phyloP scores from a whole-genome alignment of 1,140 invertebrate genomes.

The Cyclina sinensis region DNA sequence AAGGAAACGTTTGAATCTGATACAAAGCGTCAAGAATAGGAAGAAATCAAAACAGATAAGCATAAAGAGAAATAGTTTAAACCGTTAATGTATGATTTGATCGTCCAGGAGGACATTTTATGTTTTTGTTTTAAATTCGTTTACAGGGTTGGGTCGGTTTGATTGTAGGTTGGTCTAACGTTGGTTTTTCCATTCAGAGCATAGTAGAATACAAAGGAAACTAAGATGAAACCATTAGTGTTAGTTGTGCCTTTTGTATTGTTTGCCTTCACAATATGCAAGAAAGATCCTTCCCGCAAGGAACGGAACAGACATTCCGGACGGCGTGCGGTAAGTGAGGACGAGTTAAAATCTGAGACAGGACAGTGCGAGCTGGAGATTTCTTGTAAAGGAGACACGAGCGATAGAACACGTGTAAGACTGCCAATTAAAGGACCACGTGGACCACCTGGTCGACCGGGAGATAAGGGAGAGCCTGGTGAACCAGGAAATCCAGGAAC shows the following conservation, averaged over 20 bases:
- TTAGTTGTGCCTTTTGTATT: slow-evolving; percentile 52
- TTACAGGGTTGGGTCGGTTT: no score
- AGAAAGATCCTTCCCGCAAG: slow-evolving; percentile 27
- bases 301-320: slow-evolving; percentile 54
- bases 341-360: slow-evolving; percentile 35
- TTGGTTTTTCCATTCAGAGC: no score
- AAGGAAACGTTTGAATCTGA: no score
- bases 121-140: no score
- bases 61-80: no score
- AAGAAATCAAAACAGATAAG: no score
- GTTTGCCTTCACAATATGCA: slow-evolving; percentile 46
- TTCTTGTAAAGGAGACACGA: slow-evolving; percentile 74
- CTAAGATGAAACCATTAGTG: slow-evolving; percentile 1
- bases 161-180: no score
- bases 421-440: slow-evolving; percentile 81
- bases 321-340: slow-evolving; percentile 49
- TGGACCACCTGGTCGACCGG: slow-evolving; percentile 76
- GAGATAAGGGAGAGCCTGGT: slow-evolving; percentile 77
- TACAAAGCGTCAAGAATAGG: no score
- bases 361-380: slow-evolving; percentile 80
- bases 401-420: slow-evolving; percentile 73
- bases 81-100: no score
- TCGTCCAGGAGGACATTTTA: no score
- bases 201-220: no score
- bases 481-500: slow-evolving; percentile 74